phyloP scores from a whole-genome alignment of 2,888 invertebrate genomes.

The Congeria kusceri region DNA sequence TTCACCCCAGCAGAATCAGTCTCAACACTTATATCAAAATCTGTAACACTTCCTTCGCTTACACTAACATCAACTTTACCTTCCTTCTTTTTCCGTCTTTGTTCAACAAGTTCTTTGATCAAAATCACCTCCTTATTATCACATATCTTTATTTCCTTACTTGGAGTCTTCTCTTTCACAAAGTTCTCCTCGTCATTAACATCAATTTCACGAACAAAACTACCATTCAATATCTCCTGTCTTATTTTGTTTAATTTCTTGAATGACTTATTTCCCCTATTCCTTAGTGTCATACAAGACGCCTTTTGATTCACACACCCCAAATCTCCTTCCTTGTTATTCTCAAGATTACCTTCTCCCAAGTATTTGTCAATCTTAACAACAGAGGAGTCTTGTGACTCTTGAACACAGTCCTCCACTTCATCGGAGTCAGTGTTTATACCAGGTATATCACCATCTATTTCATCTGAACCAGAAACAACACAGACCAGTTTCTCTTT shows the following conservation, averaged over 20 bases:
- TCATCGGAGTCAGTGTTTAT: constrained; percentile 47
- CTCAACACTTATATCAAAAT: background rate
- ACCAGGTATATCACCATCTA: constrained; percentile 51
- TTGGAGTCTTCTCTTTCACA: constrained; percentile 16
- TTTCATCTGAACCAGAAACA: constrained; percentile 42
- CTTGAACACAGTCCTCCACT: background rate
- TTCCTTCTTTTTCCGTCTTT: constrained; percentile 47
- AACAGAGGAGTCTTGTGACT: constrained; percentile 28
- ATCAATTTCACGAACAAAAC: constrained; percentile 43
- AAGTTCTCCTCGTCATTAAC: constrained; percentile 26
- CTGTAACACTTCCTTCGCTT: too few relatives aligned
- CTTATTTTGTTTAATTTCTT: constrained; percentile 42
- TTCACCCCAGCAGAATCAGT: background rate
- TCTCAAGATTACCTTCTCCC: constrained; percentile 7
- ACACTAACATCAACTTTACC: constrained; percentile 16
- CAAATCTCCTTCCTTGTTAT: background rate
- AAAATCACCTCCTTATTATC: constrained; percentile 49
- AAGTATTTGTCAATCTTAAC: constrained; percentile 34
- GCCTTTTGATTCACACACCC: background rate
- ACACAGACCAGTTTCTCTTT: constrained; percentile 1
- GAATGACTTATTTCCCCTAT: constrained; percentile 54
- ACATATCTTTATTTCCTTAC: constrained; percentile 9
- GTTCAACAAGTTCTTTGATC: constrained; percentile 53
- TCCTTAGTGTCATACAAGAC: constrained; percentile 51
- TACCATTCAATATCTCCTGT: constrained; percentile 45